Percentiles rank a stretch among this genome's conserved stretches.
Evolutionary conservation across 2,888 invertebrate genomes (phyloP).

Genomic region (Eilema sororculum): DNA sequence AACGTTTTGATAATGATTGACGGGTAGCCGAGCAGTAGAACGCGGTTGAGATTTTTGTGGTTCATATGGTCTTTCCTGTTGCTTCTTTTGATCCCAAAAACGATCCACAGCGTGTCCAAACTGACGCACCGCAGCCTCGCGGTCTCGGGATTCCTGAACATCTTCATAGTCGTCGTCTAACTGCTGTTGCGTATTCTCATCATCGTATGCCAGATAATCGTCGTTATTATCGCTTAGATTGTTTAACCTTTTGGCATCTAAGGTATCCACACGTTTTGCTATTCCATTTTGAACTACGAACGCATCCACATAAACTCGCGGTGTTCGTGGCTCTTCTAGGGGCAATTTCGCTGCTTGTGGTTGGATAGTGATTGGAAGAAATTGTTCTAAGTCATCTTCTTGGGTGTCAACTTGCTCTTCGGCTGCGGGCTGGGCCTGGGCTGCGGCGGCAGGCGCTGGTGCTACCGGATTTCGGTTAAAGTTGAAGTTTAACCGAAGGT

Average conservation of each 20-base stretch:
- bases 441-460: conserved; percentile 50
- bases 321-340: conserved; percentile 64
- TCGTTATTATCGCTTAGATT: conserved; percentile 59
- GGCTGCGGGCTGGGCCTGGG: conserved; percentile 31
- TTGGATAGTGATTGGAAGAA: conserved; percentile 67
- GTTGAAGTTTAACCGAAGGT: conserved; percentile 77
- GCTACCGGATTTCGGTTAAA: conserved; percentile 71
- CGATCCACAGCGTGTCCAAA: conserved; percentile 76
- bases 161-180: conserved; percentile 78
- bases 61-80: conserved; percentile 26
- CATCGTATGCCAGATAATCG: conserved; percentile 73
- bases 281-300: conserved; percentile 80
- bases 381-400: conserved; percentile 49
- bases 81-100: conserved; percentile 77
- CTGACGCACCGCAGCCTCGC: conserved; percentile 69
- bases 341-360: conserved; percentile 78
- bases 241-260: conserved; percentile 69
- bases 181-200: conserved; percentile 58
- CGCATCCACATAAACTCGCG: conserved; percentile 81
- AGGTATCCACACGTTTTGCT: conserved; percentile 72
- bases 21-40: conserved; percentile 52
- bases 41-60: conserved; percentile 48
- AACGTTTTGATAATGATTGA: conserved; percentile 74
- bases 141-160: conserved; percentile 74
- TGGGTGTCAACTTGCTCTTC: conserved; percentile 44